Percentiles rank a stretch among this genome's conserved stretches.
Evolutionary conservation across 1,140 invertebrate genomes (phyloP).

Genomic region (Hydropsyche tenuis): DNA sequence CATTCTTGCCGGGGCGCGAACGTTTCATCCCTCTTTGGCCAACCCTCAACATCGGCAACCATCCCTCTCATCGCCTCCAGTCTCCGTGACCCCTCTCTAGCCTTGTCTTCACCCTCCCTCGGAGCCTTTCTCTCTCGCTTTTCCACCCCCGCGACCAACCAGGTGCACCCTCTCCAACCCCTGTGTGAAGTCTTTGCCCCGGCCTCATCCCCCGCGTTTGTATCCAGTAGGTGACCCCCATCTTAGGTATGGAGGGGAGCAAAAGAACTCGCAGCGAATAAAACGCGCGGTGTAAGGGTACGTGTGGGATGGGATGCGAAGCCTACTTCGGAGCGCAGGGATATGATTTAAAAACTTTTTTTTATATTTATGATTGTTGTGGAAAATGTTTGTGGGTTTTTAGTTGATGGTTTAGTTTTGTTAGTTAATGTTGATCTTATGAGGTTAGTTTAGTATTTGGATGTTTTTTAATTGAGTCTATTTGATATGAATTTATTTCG

Average conservation of each 20-base stretch:
- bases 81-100: too few species aligned
- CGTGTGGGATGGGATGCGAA: neutral
- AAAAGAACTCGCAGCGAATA: slow-evolving; percentile 42
- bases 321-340: neutral
- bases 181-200: slow-evolving; percentile 22
- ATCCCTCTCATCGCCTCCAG: neutral
- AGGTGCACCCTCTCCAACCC: slow-evolving; percentile 1
- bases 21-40: slow-evolving; percentile 2
- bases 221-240: slow-evolving; percentile 36
- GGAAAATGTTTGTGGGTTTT: neutral
- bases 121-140: slow-evolving; percentile 10
- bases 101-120: too few species aligned
- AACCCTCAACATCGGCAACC: too few species aligned
- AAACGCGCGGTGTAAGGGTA: slow-evolving; percentile 29
- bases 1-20: slow-evolving; percentile 20
- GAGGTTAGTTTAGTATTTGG: too few species aligned
- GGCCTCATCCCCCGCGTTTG: slow-evolving; percentile 1
- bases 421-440: too few species aligned
- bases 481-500: too few species aligned
- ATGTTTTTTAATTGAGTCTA: too few species aligned
- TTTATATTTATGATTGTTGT: neutral
- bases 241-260: slow-evolving; percentile 36
- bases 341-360: neutral
- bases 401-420: too few species aligned
- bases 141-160: neutral